phyloP scores from a whole-genome alignment of 2,797 vertebrate species.

The Margarornis squamiger region DNA sequence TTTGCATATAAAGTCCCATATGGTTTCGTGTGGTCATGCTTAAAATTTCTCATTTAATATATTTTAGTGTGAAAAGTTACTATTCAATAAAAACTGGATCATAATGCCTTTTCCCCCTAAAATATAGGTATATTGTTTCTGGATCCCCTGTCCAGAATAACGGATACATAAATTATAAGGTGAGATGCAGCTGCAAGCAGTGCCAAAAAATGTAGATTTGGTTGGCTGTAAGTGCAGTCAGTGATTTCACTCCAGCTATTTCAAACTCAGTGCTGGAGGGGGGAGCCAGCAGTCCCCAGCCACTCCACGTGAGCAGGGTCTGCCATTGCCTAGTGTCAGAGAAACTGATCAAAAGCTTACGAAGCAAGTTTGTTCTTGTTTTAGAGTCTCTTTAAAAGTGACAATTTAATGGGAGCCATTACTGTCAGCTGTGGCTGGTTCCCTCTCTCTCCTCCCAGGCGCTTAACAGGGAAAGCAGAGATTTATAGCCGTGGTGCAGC shows the following conservation, averaged over 20 bases:
- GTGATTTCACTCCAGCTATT: neutral
- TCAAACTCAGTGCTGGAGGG: fast-evolving
- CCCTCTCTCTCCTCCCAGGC: neutral
- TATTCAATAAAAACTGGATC: neutral
- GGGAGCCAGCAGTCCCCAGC: neutral
- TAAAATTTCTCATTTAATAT: constrained; percentile 17
- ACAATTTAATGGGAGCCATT: constrained; percentile 37
- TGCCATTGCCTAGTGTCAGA: neutral
- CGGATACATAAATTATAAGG: neutral
- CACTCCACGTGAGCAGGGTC: neutral
- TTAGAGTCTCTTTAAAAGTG: constrained; percentile 21
- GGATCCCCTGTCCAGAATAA: constrained; percentile 1
- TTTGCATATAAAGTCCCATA: neutral
- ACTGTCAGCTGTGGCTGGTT: neutral
- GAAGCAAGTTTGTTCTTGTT: neutral
- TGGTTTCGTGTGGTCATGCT: neutral
- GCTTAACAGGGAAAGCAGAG: neutral
- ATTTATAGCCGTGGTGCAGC: neutral
- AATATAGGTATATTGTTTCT: constrained; percentile 12
- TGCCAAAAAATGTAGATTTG: constrained; percentile 6
- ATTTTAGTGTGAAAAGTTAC: constrained; percentile 26
- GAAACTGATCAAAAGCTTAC: neutral
- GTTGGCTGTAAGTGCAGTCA: neutral
- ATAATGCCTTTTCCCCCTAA: neutral
- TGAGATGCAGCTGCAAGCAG: neutral